Base-by-base conservation (phyloP, 2,888 invertebrate genomes). In the Lymantria dispar region DNA sequence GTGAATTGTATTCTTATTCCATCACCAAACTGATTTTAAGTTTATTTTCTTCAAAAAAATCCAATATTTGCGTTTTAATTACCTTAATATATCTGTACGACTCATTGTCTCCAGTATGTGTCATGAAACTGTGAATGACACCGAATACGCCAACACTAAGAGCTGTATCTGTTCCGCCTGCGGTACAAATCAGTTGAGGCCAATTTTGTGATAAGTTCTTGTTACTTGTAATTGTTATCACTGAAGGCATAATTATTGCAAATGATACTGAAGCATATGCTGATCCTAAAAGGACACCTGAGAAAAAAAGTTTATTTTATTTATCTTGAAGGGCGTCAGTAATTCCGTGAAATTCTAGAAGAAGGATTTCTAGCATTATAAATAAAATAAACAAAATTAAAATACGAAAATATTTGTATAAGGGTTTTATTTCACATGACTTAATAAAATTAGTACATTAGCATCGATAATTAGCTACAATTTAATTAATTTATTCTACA, bases 101-200 rank as follows among this genome's bases (percentile, higher is more conserved):
- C 10, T 84, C 80, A 22, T 22, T 22, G 47, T 73, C 63, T 0
- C 74, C 73, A 11, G 83, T 75, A 48, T 74, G 66, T 60, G 86
- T 85, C 54, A 87, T 78, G 45, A 76, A 85, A 60, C 78, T 84
- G 59, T 71, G 77, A 13, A 88, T 68, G 31, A 87, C 67, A 7
- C 90, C 90, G 52, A 78, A 89, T n/a, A 85, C 74, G 12, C 87
- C 89, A 12, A 90, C 89, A 58, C 89, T 89, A 38, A 90, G 81
- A 0, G 85, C 81, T 0, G 88, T 87, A 62, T 90, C 91, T 1
- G 75, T 67, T 8, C 89, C 89, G 0, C 87, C 85, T 0, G 89
- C 79, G 0, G 87, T 88, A 59, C 82, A 80, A 7, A 89, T 74
- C 22, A 90, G 66, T 57, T 87, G 87, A 1, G 83, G 73, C 89